Evolutionary conservation across 2,888 invertebrate genomes (phyloP).

Genomic region (Cremastinae sp.): DNA sequence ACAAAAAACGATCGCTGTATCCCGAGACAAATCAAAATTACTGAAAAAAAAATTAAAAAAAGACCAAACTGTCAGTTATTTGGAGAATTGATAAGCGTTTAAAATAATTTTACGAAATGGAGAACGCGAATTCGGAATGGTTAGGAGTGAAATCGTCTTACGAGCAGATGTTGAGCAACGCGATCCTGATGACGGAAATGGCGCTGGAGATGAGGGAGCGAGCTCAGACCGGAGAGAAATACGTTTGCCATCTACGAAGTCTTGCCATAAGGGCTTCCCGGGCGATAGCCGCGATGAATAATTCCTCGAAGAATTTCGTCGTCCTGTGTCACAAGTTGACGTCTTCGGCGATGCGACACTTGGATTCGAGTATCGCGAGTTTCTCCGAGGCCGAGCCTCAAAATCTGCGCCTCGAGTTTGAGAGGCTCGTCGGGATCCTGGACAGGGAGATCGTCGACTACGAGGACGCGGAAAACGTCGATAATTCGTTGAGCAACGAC

Average conservation of each 20-base stretch:
- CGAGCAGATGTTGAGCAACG: slow-evolving; percentile 76
- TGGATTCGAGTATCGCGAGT: slow-evolving; percentile 63
- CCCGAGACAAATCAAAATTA: no score
- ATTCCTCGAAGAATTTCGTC: slow-evolving; percentile 71
- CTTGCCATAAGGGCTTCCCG: slow-evolving; percentile 76
- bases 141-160: slow-evolving; percentile 48
- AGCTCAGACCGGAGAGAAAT: slow-evolving; percentile 77
- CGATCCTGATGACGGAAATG: slow-evolving; percentile 78
- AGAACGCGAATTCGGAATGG: slow-evolving; percentile 4
- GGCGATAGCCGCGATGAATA: slow-evolving; percentile 75
- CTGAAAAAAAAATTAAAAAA: neutral
- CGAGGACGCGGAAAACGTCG: slow-evolving; percentile 72
- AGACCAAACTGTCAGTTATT: neutral
- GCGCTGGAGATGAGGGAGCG: slow-evolving; percentile 79
- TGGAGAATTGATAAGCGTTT: neutral
- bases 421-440: slow-evolving; percentile 75
- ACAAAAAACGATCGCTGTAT: no score
- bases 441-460: slow-evolving; percentile 76
- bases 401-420: slow-evolving; percentile 66
- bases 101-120: slow-evolving; percentile 5
- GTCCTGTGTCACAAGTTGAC: slow-evolving; percentile 75
- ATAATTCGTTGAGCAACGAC: slow-evolving; percentile 51
- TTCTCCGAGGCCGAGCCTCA: slow-evolving; percentile 56
- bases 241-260: slow-evolving; percentile 77
- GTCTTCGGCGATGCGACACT: slow-evolving; percentile 65